Evolutionary conservation across 2,888 invertebrate genomes (phyloP), one percentile per base, ranked within the genome.

Genomic region (Eupeodes latifasciatus): DNA sequence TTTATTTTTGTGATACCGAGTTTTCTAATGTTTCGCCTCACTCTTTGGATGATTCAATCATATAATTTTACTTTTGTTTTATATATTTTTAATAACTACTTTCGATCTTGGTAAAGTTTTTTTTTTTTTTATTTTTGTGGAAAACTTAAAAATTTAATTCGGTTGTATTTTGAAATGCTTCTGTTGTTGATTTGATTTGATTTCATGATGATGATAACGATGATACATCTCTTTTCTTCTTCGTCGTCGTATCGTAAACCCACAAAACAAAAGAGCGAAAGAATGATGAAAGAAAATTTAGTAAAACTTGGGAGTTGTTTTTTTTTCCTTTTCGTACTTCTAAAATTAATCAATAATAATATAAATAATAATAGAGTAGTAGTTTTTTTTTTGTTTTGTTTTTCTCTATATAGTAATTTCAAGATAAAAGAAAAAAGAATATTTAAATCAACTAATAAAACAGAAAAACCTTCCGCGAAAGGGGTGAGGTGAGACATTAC

Each of bases 21-120:
- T 93, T 93, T 93, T 93, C 93, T 92, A 92, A 93, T 93, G 93
- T 93, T 93, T 93, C 93, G 93, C 93, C 93, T 93, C 93, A 93
- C 93, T 93, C 90, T 88, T 87, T 88, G 88, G 78, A 88, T 78
- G 80, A 84, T 72, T 71, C 61, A 61, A 64, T 77, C 53, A 27
- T 27, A 53, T 85, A 76, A 79, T 79, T 77, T 83, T 72, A 55
- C 55, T 81, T 79, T 84, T 64, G 27, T 27, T 27, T 27, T 27
- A 27, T 27, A 27, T 27, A 27, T 27, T 27, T 27, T 27, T 27
- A 27, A 19, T 53, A 57, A 57, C 75, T 67, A 53, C 40, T 86
- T 53, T 83, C 66, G 49, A 53, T 66, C 74, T 85, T 76, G 69
- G 61, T 67, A 78, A 80, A 75, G 66, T 85, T 83, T 85, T 59